Base-by-base conservation (phyloP, 2,888 invertebrate species). In the Rhagonycha fulva region DNA sequence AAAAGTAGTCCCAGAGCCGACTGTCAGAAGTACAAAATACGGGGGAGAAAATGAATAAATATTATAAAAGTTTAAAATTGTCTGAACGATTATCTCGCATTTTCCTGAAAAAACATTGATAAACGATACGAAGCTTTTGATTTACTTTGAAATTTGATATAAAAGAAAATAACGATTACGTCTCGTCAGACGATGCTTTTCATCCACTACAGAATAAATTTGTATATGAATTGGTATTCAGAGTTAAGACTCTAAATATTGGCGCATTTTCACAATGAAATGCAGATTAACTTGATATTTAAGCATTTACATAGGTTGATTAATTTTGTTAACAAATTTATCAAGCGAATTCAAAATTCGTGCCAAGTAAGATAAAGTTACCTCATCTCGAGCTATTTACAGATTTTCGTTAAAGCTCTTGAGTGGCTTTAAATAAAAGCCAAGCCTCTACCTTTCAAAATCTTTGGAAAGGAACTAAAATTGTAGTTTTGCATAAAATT, bases 301-400 rank as follows among this genome's bases (percentile, higher is more conserved):
- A 72, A 67, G 72, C 75, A 75, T 77, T 77, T 77, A 76, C 76
- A 76, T 76, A 76, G 70, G 63, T 71, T 76, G 76, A 76, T 76
- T 76, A 78, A 78, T 76, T 76, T 76, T 74, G 78, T 76, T 76
- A 76, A 73, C 72, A 70, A 77, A 77, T 77, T 77, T 75, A 77
- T 77, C 77, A 77, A 75, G 77, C 75, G 70, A 72, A 75, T 72
- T 75, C 75, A 62, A 77, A 77, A 77, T 77, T 75, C 72, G 69
- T 70, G 77, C 76, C 76, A 76, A 76, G 77, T 79, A 77, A 79
- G 78, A 80, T 76, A 77, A 77, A 76, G 77, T 80, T 79, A 79
- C 80, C 78, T 80, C 80, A 75, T 72, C 78, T 78, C 72, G 76
- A 76, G 77, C 78, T 77, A 80, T 80, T 80, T 80, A 80, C 77